These are phyloP conservation scores for Pentalonia nigronervosa DNA, from an alignment of 1,140 invertebrate genomes.

Conservation along the genomic window DNA sequence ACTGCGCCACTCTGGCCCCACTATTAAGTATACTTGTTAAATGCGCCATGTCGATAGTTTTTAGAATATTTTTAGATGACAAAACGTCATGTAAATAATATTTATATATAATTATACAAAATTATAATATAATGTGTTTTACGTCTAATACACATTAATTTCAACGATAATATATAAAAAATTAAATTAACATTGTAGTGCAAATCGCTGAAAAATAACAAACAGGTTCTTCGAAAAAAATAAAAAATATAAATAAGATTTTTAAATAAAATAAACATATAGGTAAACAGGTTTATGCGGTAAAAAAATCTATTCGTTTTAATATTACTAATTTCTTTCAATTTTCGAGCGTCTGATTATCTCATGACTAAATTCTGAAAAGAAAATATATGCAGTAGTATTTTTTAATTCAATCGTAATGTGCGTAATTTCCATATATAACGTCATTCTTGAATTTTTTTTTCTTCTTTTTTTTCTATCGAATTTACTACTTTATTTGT, in stretches of 20 bases:
- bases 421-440: neutral
- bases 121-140: neutral
- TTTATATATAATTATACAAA: neutral
- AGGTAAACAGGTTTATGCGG: neutral
- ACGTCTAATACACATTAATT: neutral
- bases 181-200: neutral
- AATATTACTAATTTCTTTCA: slow-evolving; percentile 4
- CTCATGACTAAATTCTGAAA: slow-evolving; percentile 16
- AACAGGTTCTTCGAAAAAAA: slow-evolving; percentile 6
- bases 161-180: neutral
- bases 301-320: neutral
- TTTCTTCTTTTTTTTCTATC: neutral
- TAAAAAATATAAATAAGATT: neutral
- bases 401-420: neutral
- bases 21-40: neutral
- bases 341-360: slow-evolving; percentile 25
- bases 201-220: neutral
- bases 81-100: slow-evolving; percentile 1
- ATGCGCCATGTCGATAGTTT: neutral
- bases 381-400: neutral
- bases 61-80: neutral
- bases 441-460: neutral
- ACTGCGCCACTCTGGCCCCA: too few relatives aligned
- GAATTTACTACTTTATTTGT: neutral
- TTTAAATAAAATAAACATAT: slow-evolving; percentile 3